These are phyloP conservation scores for Alectoris magna DNA, from an alignment of 2,797 vertebrate species.

Conservation along the genomic window DNA sequence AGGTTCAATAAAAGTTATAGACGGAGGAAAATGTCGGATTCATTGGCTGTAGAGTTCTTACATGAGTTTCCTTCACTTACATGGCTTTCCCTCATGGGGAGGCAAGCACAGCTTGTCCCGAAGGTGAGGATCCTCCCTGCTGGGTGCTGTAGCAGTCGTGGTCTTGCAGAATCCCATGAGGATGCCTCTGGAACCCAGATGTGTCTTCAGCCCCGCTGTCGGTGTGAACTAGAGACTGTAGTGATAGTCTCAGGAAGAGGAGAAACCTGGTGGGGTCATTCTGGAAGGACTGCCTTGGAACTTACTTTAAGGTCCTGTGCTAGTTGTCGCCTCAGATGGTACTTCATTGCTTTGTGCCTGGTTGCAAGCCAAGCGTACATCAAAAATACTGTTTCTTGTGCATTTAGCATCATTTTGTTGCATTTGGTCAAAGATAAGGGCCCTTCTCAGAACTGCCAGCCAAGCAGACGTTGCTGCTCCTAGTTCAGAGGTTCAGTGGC, in stretches of 20 bases:
- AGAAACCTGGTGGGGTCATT: not conserved
- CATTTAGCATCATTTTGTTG: slow-evolving; percentile 19
- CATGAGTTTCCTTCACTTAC: not conserved
- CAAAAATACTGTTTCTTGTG: slow-evolving; percentile 14
- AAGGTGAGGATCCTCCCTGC: accelerated
- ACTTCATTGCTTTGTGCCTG: not conserved
- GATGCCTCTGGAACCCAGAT: not conserved
- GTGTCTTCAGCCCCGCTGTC: not conserved
- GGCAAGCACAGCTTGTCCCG: not conserved
- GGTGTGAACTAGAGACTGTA: not conserved
- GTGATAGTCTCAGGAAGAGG: not conserved
- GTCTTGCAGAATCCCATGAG: not conserved
- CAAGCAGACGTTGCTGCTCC: slow-evolving; percentile 53
- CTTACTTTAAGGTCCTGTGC: not conserved
- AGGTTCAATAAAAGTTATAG: not conserved
- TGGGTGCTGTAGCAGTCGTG: accelerated
- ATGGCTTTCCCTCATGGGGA: accelerated
- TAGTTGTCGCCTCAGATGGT: not conserved
- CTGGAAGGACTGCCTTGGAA: not conserved
- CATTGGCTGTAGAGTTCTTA: not conserved
- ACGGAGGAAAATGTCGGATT: not conserved
- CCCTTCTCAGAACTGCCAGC: slow-evolving; percentile 61
- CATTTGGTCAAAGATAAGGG: slow-evolving; percentile 48
- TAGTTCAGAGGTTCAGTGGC: slow-evolving; percentile 29
- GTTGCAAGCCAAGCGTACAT: not conserved